Conservation (phyloP, 2,797 vertebrate genomes). For the Oreonectes daqikongensis region DNA sequence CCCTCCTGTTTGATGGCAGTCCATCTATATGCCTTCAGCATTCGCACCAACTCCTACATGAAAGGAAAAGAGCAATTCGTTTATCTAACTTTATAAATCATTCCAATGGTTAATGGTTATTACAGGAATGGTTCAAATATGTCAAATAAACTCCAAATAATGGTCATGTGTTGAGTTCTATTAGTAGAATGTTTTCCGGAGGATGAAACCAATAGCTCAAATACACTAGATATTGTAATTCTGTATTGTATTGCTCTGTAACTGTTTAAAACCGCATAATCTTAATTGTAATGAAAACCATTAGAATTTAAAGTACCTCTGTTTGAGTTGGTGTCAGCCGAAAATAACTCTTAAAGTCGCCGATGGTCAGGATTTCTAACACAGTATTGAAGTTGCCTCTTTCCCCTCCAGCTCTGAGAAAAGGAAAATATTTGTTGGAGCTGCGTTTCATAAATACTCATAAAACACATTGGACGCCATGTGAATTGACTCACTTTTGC, state of each 20-base stretch:
- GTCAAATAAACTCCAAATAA: too few relatives aligned
- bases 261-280: too few relatives aligned
- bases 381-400: constrained; percentile 36
- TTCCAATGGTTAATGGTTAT: too few relatives aligned
- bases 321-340: constrained; percentile 54
- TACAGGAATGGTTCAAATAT: too few relatives aligned
- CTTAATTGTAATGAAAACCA: too few relatives aligned
- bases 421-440: too few relatives aligned
- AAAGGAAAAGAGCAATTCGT: background rate
- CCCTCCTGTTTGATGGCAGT: constrained; percentile 21
- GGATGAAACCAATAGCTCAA: too few relatives aligned
- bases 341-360: constrained; percentile 58
- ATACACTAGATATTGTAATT: too few relatives aligned
- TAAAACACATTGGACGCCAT: background rate
- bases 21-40: constrained; percentile 46
- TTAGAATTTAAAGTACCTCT: constrained; percentile 49
- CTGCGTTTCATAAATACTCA: background rate
- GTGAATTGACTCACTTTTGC: constrained; percentile 6
- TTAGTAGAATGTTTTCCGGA: too few relatives aligned
- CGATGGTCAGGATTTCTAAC: constrained; percentile 44
- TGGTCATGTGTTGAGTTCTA: too few relatives aligned
- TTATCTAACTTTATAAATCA: too few relatives aligned
- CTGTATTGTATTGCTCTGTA: too few relatives aligned
- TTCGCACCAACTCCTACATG: constrained; percentile 46
- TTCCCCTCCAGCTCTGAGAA: constrained; percentile 21